A percentile compares a stretch with the other conserved stretches of the same genome.
phyloP scores from a whole-genome alignment of 2,113 vertebrate species.

The Corydoras sp. region DNA sequence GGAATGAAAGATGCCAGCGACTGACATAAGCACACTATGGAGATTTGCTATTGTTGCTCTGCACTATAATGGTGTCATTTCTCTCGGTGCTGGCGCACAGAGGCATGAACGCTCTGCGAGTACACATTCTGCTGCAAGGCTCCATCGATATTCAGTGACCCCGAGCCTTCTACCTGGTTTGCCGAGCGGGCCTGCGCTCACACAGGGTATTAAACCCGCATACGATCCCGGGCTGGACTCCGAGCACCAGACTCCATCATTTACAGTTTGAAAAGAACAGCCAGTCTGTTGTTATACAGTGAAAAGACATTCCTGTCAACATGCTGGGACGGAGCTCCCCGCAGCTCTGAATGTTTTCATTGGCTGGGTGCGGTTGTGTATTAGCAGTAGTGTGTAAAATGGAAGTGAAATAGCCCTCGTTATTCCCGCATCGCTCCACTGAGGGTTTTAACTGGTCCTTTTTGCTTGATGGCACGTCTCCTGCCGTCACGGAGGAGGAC shows the following conservation, averaged over 20 bases:
- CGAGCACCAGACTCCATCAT: not conserved
- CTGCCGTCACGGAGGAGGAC: constrained; percentile 38
- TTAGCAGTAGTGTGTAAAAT: constrained; percentile 41
- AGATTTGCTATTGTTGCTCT: constrained; percentile 10
- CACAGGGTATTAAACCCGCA: constrained; percentile 15
- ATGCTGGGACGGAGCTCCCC: constrained; percentile 24
- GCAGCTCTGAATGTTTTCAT: constrained; percentile 32
- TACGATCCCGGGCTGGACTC: constrained; percentile 21
- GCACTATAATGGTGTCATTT: constrained; percentile 21
- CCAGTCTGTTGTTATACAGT: constrained; percentile 30
- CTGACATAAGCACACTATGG: constrained; percentile 14
- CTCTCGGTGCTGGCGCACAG: constrained; percentile 15
- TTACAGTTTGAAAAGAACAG: constrained; percentile 17
- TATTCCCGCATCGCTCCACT: constrained; percentile 37
- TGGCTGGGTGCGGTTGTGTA: constrained; percentile 30
- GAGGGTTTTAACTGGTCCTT: constrained; percentile 40
- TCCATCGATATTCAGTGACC: constrained; percentile 36
- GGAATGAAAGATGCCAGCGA: constrained; percentile 16
- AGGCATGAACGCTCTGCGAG: constrained; percentile 26
- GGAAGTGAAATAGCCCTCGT: constrained; percentile 38
- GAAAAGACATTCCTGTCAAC: constrained; percentile 17
- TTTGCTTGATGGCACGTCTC: constrained; percentile 40
- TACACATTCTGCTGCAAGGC: constrained; percentile 24
- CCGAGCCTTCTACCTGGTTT: constrained; percentile 25
- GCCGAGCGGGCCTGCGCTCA: constrained; percentile 3